Conservation (phyloP, 2,113 vertebrate species). For the Neogobius melanostomus region DNA sequence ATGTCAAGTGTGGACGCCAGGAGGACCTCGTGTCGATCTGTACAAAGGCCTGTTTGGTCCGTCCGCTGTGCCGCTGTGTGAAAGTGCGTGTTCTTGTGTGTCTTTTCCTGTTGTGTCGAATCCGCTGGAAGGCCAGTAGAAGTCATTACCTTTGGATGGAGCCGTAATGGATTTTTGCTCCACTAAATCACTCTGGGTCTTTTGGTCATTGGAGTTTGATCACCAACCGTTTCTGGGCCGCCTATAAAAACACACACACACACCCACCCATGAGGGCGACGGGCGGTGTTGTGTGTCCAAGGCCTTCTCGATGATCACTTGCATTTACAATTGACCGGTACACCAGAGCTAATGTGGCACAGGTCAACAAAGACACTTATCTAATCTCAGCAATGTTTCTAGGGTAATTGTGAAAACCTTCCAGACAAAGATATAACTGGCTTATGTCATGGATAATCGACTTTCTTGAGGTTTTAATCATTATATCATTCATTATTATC, state of each 20-base stretch:
- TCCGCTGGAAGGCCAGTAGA: constrained; percentile 71
- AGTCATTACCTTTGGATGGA: constrained; percentile 76
- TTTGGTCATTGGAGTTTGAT: constrained; percentile 74
- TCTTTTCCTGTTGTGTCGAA: constrained; percentile 55
- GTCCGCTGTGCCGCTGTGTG: constrained; percentile 22
- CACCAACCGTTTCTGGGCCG: constrained; percentile 65
- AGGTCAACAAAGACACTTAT: background rate
- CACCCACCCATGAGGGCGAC: background rate
- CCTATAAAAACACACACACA: constrained; percentile 58
- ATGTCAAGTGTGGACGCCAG: constrained; percentile 34
- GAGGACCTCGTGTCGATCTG: constrained; percentile 32
- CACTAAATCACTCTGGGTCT: constrained; percentile 71
- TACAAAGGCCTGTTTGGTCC: constrained; percentile 54
- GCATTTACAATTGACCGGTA: constrained; percentile 43
- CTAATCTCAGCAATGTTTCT: too few relatives aligned
- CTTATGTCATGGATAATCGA: too few relatives aligned
- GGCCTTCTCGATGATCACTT: constrained; percentile 22
- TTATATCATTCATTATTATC: too few relatives aligned
- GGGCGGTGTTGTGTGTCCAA: constrained; percentile 35
- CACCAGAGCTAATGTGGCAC: constrained; percentile 21
- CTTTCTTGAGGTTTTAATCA: too few relatives aligned
- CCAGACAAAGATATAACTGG: too few relatives aligned
- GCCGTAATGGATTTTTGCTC: constrained; percentile 74
- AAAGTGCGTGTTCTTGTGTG: constrained; percentile 28
- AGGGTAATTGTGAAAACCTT: too few relatives aligned